phyloP scores from a whole-genome alignment of 2,113 vertebrate genomes.

The Megaceryle torquata region DNA sequence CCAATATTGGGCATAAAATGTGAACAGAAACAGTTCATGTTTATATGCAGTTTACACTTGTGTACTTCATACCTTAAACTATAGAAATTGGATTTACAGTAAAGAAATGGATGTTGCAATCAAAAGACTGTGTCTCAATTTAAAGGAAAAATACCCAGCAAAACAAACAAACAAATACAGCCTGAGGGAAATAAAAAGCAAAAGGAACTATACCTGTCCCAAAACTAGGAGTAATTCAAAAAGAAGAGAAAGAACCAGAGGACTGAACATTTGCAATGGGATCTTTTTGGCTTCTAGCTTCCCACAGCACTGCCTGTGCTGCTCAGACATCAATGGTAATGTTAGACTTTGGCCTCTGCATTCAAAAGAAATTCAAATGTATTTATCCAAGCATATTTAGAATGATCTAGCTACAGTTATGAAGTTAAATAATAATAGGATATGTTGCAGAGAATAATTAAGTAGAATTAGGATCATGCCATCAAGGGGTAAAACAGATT shows the following conservation, averaged over 20 bases:
- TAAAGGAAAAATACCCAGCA: not conserved
- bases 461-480: not conserved
- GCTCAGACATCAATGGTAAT: not conserved
- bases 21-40: not conserved
- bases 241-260: not conserved
- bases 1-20: not conserved
- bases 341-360: not conserved
- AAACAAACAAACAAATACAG: not conserved
- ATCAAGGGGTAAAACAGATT: not conserved
- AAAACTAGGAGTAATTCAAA: not conserved
- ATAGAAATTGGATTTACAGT: not conserved
- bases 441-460: not conserved
- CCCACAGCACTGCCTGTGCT: not conserved
- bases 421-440: not conserved
- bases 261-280: not conserved
- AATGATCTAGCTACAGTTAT: not conserved
- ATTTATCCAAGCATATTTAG: not conserved
- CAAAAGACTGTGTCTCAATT: not conserved
- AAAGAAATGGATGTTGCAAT: conserved; percentile 23
- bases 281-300: not conserved
- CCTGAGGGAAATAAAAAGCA: not conserved
- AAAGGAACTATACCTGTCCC: not conserved
- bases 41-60: not conserved
- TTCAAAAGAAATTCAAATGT: not conserved
- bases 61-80: not conserved